Percentiles rank a stretch among this genome's conserved stretches.
Conservation (phyloP, 2,888 invertebrate genomes). For the Hyalella azteca region DNA sequence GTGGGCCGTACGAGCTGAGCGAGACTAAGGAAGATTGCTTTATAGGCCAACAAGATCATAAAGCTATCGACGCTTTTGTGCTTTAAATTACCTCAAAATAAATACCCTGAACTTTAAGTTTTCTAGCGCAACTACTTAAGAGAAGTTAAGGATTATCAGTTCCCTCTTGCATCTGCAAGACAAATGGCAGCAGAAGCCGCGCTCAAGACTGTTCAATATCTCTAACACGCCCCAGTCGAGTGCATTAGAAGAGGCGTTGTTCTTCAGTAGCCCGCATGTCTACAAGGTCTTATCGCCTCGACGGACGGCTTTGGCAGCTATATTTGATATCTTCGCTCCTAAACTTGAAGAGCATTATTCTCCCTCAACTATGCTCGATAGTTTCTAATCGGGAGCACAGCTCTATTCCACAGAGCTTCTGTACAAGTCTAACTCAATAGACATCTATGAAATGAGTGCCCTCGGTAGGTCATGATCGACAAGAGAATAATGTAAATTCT, state of each 20-base stretch:
- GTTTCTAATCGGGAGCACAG: background rate
- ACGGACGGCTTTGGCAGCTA: constrained; percentile 28
- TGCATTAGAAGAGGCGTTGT: constrained; percentile 31
- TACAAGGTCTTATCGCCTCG: constrained; percentile 15
- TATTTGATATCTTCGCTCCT: constrained; percentile 30
- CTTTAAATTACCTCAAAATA: constrained; percentile 19
- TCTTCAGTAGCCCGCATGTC: constrained; percentile 19
- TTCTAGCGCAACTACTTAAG: constrained; percentile 27
- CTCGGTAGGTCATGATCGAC: no score
- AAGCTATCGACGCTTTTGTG: constrained; percentile 7
- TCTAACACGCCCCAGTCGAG: background rate
- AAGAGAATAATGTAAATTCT: no score
- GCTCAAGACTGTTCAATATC: background rate
- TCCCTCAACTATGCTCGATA: background rate
- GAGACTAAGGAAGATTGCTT: background rate
- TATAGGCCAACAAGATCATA: constrained; percentile 1
- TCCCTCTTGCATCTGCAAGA: constrained; percentile 28
- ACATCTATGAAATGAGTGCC: no score
- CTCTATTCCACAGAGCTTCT: background rate
- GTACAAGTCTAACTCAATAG: no score
- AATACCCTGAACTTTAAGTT: constrained; percentile 28
- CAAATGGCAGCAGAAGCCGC: background rate
- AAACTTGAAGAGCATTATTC: constrained; percentile 18
- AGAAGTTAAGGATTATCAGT: constrained; percentile 10
- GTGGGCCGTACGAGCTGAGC: background rate